phyloP scores from a whole-genome alignment of 2,797 vertebrate species.

The Sebastes oblongus region DNA sequence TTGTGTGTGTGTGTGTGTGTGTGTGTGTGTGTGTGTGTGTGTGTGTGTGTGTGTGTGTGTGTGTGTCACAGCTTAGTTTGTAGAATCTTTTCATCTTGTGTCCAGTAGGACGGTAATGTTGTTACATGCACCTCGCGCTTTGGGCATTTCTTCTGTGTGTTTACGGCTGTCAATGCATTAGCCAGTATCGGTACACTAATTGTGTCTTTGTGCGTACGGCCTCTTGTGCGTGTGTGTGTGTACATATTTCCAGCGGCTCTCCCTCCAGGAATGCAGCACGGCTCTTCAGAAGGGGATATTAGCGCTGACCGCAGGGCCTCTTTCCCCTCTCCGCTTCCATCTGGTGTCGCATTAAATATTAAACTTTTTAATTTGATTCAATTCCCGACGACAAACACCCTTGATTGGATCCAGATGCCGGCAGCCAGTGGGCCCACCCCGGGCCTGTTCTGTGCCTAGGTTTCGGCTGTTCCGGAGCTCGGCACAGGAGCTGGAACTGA shows the following conservation, averaged over 20 bases:
- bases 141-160: conserved; percentile 4
- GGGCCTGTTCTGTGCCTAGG: conserved; percentile 39
- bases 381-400: conserved; percentile 78
- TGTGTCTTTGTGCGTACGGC: conserved; percentile 24
- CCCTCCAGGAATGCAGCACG: conserved; percentile 64
- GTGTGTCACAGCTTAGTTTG: background rate
- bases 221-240: conserved; percentile 23
- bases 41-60: background rate
- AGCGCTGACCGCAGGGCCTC: conserved; percentile 72
- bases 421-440: conserved; percentile 51
- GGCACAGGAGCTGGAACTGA: conserved; percentile 51
- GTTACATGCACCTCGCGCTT: conserved; percentile 1
- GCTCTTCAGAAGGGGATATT: conserved; percentile 75
- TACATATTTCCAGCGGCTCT: conserved; percentile 68
- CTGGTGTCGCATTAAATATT: conserved; percentile 81
- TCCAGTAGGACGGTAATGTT: background rate
- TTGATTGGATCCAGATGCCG: conserved; percentile 78
- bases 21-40: too few species aligned
- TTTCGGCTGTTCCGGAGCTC: conserved; percentile 47
- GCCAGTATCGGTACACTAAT: conserved; percentile 29
- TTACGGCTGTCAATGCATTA: background rate
- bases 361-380: conserved; percentile 83
- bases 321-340: conserved; percentile 77
- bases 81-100: background rate
- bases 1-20: too few species aligned